These are phyloP conservation scores for Carpatolechia fugitivella DNA, from an alignment of 2,888 invertebrate species.

Conservation along the genomic window DNA sequence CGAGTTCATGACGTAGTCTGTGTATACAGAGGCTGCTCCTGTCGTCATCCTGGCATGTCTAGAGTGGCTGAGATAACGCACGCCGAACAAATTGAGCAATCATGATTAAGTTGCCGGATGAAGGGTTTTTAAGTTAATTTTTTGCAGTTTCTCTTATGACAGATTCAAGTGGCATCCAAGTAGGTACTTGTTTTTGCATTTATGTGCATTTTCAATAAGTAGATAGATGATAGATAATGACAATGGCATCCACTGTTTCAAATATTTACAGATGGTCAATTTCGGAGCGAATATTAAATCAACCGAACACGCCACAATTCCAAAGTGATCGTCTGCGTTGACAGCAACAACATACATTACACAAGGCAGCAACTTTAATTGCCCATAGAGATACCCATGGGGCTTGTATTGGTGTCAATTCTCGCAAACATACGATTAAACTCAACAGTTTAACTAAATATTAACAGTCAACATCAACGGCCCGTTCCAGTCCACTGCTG, in stretches of 20 bases:
- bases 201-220: too few relatives aligned
- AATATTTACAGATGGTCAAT: not conserved
- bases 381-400: constrained; percentile 21
- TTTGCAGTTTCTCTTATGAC: not conserved
- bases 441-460: too few relatives aligned
- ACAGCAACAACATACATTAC: not conserved
- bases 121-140: not conserved
- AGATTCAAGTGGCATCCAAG: not conserved
- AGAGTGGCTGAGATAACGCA: constrained; percentile 36
- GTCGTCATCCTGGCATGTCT: constrained; percentile 12
- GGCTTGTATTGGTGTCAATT: not conserved
- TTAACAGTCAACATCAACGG: too few relatives aligned
- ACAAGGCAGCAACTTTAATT: constrained; percentile 24
- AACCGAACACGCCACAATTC: not conserved
- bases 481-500: too few relatives aligned
- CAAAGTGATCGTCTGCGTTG: not conserved
- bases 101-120: not conserved
- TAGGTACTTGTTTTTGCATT: too few relatives aligned
- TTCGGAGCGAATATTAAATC: not conserved
- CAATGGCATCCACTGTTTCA: too few relatives aligned
- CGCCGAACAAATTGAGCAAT: constrained; percentile 25
- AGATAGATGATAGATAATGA: too few relatives aligned
- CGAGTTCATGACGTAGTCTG: too few relatives aligned
- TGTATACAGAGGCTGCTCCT: not conserved
- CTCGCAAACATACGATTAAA: too few relatives aligned